A percentile compares a stretch with the other conserved stretches of the same genome.
Evolutionary conservation across 2,888 invertebrate species (phyloP).

Genomic region (Acrobasis repandana): DNA sequence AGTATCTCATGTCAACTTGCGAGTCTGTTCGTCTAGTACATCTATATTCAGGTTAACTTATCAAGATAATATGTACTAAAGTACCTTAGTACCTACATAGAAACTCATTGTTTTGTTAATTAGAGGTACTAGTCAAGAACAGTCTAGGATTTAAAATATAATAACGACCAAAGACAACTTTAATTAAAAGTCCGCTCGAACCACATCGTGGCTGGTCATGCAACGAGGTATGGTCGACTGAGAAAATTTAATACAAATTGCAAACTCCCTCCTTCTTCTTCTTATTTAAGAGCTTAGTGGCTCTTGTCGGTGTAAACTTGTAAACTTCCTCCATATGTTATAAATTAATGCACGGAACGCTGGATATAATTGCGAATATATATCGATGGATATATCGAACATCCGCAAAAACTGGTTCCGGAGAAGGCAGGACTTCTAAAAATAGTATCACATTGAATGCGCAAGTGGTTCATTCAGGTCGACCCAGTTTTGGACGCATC

Average conservation of each 20-base stretch:
- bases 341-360: slow-evolving; percentile 38
- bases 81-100: too few species aligned
- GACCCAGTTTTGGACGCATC: slow-evolving; percentile 73
- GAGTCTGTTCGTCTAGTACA: slow-evolving; percentile 7
- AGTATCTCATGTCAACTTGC: background rate
- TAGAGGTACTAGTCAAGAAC: slow-evolving; percentile 8
- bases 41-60: background rate
- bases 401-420: slow-evolving; percentile 58
- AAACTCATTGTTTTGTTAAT: background rate
- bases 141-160: slow-evolving; percentile 16
- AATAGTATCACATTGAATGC: slow-evolving; percentile 69
- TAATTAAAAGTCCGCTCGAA: slow-evolving; percentile 12
- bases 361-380: slow-evolving; percentile 51
- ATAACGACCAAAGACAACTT: slow-evolving; percentile 24
- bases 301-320: too few species aligned
- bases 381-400: slow-evolving; percentile 49
- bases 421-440: slow-evolving; percentile 54
- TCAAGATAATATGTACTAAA: too few species aligned
- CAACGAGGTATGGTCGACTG: slow-evolving; percentile 4
- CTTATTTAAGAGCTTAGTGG: too few species aligned
- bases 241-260: slow-evolving; percentile 36
- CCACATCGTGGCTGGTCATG: slow-evolving; percentile 14
- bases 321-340: slow-evolving; percentile 38
- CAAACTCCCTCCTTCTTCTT: too few species aligned
- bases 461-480: slow-evolving; percentile 70